Percentiles rank a stretch among this genome's conserved stretches.
phyloP scores from a whole-genome alignment of 2,797 vertebrate species.

The Gambusia yucatana region DNA sequence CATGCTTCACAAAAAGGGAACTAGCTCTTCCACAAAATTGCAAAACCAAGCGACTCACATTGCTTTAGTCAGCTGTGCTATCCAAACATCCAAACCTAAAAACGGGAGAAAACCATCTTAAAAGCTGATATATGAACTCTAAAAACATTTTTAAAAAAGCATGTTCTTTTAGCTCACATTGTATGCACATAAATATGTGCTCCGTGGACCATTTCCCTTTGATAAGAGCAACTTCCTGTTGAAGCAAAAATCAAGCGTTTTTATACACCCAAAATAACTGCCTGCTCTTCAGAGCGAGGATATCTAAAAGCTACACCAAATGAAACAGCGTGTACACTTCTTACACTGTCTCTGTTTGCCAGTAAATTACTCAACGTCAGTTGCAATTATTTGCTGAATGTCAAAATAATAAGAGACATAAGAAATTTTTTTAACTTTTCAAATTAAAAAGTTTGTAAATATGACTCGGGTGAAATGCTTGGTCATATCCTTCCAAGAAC shows the following conservation, averaged over 20 bases:
- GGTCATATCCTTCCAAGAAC: not conserved
- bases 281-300: constrained; percentile 1
- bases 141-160: not conserved
- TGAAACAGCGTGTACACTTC: not conserved
- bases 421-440: not conserved
- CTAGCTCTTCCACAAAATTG: constrained; percentile 33
- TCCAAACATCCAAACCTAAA: constrained; percentile 21
- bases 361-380: not conserved
- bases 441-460: not conserved
- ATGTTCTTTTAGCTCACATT: not conserved
- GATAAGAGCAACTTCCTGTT: constrained; percentile 66
- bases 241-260: constrained; percentile 38
- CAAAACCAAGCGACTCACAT: constrained; percentile 37
- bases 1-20: constrained; percentile 30
- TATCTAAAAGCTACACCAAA: not conserved
- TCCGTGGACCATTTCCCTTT: constrained; percentile 43
- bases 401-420: not conserved
- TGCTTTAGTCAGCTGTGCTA: constrained; percentile 31
- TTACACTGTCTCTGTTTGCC: not conserved
- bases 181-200: not conserved
- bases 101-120: not conserved
- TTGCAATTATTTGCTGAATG: not conserved
- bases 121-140: not conserved
- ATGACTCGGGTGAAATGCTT: not conserved
- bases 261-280: constrained; percentile 15